These are phyloP conservation scores for Ataeniobius toweri DNA, from an alignment of 2,797 vertebrate genomes.

Conservation along the genomic window DNA sequence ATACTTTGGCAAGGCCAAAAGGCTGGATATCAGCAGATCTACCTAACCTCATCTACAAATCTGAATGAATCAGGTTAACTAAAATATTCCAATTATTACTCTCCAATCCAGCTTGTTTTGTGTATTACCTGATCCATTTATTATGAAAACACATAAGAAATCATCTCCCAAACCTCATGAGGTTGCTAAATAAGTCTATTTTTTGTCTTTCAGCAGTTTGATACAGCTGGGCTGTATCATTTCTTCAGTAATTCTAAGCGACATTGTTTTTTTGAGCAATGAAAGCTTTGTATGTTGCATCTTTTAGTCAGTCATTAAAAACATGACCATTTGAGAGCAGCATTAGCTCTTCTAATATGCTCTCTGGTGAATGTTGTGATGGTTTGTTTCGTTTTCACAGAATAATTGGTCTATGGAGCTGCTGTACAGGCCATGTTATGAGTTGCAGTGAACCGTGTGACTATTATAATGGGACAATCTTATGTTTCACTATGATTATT, in stretches of 20 bases:
- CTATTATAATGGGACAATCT: conserved; percentile 10
- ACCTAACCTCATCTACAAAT: neutral
- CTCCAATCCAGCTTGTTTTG: neutral
- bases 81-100: neutral
- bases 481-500: conserved; percentile 13
- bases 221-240: neutral
- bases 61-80: neutral
- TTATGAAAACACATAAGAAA: conserved; percentile 13
- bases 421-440: neutral
- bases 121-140: neutral
- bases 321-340: conserved; percentile 24
- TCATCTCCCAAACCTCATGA: conserved; percentile 5
- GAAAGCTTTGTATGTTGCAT: conserved; percentile 41
- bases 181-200: neutral
- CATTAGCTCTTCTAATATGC: conserved; percentile 36
- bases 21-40: neutral
- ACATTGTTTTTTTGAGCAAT: conserved; percentile 28
- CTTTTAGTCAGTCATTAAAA: conserved; percentile 52
- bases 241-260: conserved; percentile 19
- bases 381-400: conserved; percentile 36
- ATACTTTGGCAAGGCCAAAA: neutral
- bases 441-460: conserved; percentile 15
- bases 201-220: neutral
- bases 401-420: conserved; percentile 45
- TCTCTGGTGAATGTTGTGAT: conserved; percentile 28